Percentiles rank a stretch among this genome's conserved stretches.
These are phyloP conservation scores for Spinibarbus caldwelli DNA, from an alignment of 2,797 vertebrate genomes.

Conservation along the genomic window DNA sequence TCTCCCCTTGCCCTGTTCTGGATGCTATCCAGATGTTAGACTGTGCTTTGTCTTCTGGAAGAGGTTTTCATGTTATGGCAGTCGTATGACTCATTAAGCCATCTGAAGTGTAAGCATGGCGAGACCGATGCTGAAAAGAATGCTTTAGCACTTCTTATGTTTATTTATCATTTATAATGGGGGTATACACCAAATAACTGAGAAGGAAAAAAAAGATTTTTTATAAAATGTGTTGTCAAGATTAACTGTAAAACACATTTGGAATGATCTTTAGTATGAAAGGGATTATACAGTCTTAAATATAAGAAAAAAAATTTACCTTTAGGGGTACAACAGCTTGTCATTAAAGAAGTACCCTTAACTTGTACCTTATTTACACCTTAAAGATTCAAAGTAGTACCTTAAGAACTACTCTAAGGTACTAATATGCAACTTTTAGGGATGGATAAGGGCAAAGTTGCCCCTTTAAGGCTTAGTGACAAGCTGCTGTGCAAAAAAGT, in stretches of 20 bases:
- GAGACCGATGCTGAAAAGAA: background rate
- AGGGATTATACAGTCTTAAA: background rate
- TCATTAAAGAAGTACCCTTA: background rate
- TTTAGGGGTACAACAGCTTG: background rate
- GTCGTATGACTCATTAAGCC: slow-evolving; percentile 6
- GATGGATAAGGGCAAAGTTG: background rate
- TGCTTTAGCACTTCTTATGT: background rate
- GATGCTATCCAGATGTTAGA: slow-evolving; percentile 40
- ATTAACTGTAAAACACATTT: background rate
- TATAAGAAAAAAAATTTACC: background rate
- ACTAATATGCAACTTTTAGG: background rate
- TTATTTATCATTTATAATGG: slow-evolving; percentile 6
- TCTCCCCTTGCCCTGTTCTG: slow-evolving; percentile 39
- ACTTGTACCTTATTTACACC: background rate
- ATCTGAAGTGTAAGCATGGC: slow-evolving; percentile 20
- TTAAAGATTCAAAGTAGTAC: background rate
- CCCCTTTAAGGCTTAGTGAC: background rate
- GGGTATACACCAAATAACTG: background rate
- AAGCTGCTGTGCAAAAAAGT: background rate
- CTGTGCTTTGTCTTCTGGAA: slow-evolving; percentile 43
- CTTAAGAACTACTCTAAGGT: background rate
- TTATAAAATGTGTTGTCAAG: background rate
- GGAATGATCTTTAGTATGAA: background rate
- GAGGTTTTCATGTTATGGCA: slow-evolving; percentile 28
- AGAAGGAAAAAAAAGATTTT: background rate